Conservation (phyloP, 2,888 invertebrate species). For the Dynastes hyllus region DNA sequence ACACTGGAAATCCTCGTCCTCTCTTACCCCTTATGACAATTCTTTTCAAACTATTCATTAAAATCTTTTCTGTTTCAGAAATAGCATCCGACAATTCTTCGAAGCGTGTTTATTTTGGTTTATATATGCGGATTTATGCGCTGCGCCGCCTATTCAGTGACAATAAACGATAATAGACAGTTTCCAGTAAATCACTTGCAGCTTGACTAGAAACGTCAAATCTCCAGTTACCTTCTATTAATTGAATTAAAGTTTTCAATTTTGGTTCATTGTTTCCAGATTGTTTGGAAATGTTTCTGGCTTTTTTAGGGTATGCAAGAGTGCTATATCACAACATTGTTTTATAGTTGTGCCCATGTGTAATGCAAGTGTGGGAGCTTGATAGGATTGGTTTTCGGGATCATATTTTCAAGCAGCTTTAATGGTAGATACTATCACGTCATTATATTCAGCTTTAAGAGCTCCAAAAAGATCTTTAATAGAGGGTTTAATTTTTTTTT, state of each 20-base stretch:
- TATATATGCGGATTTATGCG: neutral
- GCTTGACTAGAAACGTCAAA: conserved; percentile 36
- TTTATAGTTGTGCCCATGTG: conserved; percentile 49
- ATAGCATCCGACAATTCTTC: conserved; percentile 32
- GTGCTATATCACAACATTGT: conserved; percentile 40
- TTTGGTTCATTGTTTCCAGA: conserved; percentile 16
- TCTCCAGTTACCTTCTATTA: conserved; percentile 32
- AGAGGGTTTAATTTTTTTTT: conserved; percentile 44
- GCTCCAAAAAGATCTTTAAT: conserved; percentile 45
- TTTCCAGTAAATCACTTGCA: conserved; percentile 38
- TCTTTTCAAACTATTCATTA: conserved; percentile 42
- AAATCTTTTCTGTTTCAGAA: conserved; percentile 36
- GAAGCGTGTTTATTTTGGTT: neutral
- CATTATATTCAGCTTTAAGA: conserved; percentile 49
- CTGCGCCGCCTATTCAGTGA: conserved; percentile 36
- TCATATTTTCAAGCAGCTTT: conserved; percentile 51
- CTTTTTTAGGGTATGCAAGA: conserved; percentile 11
- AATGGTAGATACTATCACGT: conserved; percentile 50
- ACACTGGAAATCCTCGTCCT: conserved; percentile 41
- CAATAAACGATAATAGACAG: conserved; percentile 36
- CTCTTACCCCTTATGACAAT: conserved; percentile 43
- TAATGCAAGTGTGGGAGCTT: conserved; percentile 51
- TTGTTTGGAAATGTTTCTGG: neutral
- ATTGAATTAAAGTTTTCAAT: conserved; percentile 38
- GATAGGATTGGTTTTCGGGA: conserved; percentile 31